Evolutionary conservation across 1,140 invertebrate species (phyloP).

Genomic region (Apis cerana): DNA sequence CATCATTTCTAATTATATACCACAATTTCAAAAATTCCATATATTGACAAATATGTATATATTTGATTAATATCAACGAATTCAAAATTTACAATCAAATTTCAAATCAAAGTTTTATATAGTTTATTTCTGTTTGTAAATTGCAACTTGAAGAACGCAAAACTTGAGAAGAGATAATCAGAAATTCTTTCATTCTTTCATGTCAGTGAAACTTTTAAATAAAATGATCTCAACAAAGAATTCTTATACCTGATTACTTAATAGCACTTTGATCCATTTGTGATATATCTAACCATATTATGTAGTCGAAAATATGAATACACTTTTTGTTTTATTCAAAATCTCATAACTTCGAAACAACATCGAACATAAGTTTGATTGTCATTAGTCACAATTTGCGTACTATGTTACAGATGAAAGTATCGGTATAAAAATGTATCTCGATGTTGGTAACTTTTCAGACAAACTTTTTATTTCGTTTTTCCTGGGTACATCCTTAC

Average conservation of each 20-base stretch:
- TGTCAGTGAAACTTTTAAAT: constrained; percentile 5
- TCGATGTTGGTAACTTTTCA: background rate
- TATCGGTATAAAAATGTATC: background rate
- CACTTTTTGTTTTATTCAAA: background rate
- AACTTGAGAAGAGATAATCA: background rate
- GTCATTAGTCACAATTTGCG: background rate
- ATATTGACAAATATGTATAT: no score
- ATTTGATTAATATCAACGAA: background rate
- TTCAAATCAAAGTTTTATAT: background rate
- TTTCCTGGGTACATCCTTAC: background rate
- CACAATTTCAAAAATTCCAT: no score
- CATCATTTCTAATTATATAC: no score
- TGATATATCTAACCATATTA: background rate
- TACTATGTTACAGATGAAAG: background rate
- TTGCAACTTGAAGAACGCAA: background rate
- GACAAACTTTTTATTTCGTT: background rate
- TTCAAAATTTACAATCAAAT: background rate
- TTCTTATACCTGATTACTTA: background rate
- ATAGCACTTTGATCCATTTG: background rate
- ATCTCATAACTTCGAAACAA: background rate
- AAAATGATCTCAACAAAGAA: background rate
- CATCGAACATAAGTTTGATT: background rate
- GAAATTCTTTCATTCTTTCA: background rate
- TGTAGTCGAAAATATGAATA: background rate
- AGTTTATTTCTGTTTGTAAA: background rate